Evolutionary conservation across 2,113 vertebrate species (phyloP).

Genomic region (Vanacampus margaritifer): DNA sequence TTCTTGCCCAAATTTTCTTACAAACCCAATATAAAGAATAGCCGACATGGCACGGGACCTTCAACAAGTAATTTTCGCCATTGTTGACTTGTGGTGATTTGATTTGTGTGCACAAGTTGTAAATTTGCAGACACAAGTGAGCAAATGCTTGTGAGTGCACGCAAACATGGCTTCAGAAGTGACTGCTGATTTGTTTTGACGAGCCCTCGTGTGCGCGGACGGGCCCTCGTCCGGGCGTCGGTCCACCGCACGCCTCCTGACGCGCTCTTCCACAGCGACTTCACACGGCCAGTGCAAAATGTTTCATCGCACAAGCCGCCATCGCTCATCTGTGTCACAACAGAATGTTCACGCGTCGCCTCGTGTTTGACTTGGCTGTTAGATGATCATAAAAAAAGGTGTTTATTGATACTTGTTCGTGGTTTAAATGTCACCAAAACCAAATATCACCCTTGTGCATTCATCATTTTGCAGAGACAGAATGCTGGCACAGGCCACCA

Average conservation of each 20-base stretch:
- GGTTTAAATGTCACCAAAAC: constrained; percentile 30
- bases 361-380: constrained; percentile 19
- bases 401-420: constrained; percentile 37
- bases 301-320: not conserved
- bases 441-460: constrained; percentile 9
- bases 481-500: not conserved
- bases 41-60: too few relatives aligned
- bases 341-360: constrained; percentile 33
- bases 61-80: not conserved
- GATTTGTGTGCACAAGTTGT: too few relatives aligned
- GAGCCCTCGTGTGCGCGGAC: constrained; percentile 45
- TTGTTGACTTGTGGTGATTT: not conserved
- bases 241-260: constrained; percentile 53
- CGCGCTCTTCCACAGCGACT: constrained; percentile 27
- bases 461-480: constrained; percentile 6
- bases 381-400: constrained; percentile 29
- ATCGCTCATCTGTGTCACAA: constrained; percentile 35
- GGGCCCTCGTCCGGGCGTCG: constrained; percentile 45
- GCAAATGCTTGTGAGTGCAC: constrained; percentile 6
- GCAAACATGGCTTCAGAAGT: constrained; percentile 27
- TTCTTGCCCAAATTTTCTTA: too few relatives aligned
- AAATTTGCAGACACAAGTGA: constrained; percentile 3
- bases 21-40: too few relatives aligned
- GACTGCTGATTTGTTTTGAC: constrained; percentile 57
- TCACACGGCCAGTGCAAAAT: constrained; percentile 37